Base-by-base conservation (phyloP, 2,888 invertebrate species). In the Trachelus troglodyta region DNA sequence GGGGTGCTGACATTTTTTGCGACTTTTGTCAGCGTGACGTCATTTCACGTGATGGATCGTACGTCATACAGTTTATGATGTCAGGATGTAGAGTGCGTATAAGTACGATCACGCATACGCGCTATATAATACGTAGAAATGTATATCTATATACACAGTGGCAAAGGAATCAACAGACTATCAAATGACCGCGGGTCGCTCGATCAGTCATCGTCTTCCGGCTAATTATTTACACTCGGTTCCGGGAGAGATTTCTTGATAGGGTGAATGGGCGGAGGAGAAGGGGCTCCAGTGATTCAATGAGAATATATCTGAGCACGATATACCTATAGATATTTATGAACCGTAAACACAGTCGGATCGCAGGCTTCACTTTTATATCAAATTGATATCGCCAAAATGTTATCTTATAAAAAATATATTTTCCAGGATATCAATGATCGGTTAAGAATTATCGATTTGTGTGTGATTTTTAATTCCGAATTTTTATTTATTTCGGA, bases 181-280 rank as follows among this genome's bases (percentile, higher is more conserved):
- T 77, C 77, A 77, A 68, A 74, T 74, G 77, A 77, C 74, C 74
- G 34, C 33, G 69, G 69, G 74, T 74, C 37, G 75, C 74, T 69
- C 77, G 77, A 77, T 77, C 77, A 69, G 75, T 77, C 77, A 77
- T 77, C 75, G 75, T 77, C 77, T 75, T 77, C 69, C 69, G 77
- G 74, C 34, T 77, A 77, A 77, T 77, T 77, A 77, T 77, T 77
- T 77, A 77, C 77, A 75, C 69, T 71, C 75, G 71, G 75, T 75
- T 77, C 77, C 75, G 75, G 77, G 77, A 77, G 77, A 77, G 77
- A 77, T 77, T 77, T 69, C 69, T 74, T 33, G 33, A 23, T 73
- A 73, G 33, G n/a, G 33, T 30, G 31, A 73, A 30, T 23, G 11
- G 68, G 15, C n/a, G 34, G 9, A 23, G 56, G 56, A 4, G 11